Conservation (phyloP, 1,140 invertebrate species). For the Varroa destructor region DNA sequence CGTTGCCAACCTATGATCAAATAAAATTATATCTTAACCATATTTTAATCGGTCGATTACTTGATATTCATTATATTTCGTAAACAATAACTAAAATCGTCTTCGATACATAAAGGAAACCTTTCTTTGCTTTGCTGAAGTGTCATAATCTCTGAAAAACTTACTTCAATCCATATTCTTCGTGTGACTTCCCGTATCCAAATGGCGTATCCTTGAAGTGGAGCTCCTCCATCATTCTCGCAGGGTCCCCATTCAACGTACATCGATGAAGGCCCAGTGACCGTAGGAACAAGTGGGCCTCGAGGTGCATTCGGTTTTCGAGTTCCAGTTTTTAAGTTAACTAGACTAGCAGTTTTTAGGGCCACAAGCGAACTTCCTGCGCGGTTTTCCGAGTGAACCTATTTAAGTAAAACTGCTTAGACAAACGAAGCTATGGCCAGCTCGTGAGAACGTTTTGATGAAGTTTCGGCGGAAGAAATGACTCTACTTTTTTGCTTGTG, state of each 20-base stretch:
- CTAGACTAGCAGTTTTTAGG: conserved; percentile 2
- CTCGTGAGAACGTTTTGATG: too few species aligned
- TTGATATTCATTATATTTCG: too few species aligned
- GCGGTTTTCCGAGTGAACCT: conserved; percentile 19
- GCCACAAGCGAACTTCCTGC: conserved; percentile 21
- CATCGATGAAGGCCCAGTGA: conserved; percentile 62
- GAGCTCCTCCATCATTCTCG: conserved; percentile 80
- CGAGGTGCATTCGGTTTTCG: conserved; percentile 19
- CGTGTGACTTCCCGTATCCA: conserved; percentile 77
- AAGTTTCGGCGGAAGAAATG: too few species aligned
- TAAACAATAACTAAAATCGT: too few species aligned
- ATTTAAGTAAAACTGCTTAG: too few species aligned
- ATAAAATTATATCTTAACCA: background rate
- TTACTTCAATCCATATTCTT: conserved; percentile 81
- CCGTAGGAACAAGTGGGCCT: conserved; percentile 62
- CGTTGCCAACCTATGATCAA: conserved; percentile 50
- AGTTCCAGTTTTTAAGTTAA: conserved; percentile 15
- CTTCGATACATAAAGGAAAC: too few species aligned
- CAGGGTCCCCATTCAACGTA: conserved; percentile 84
- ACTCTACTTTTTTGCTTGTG: too few species aligned
- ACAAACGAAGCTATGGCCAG: too few species aligned
- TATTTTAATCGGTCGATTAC: background rate
- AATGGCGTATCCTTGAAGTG: conserved; percentile 76
- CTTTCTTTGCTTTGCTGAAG: too few species aligned
- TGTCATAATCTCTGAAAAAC: background rate